phyloP scores from a whole-genome alignment of 2,888 invertebrate species.

The Spodoptera picta region DNA sequence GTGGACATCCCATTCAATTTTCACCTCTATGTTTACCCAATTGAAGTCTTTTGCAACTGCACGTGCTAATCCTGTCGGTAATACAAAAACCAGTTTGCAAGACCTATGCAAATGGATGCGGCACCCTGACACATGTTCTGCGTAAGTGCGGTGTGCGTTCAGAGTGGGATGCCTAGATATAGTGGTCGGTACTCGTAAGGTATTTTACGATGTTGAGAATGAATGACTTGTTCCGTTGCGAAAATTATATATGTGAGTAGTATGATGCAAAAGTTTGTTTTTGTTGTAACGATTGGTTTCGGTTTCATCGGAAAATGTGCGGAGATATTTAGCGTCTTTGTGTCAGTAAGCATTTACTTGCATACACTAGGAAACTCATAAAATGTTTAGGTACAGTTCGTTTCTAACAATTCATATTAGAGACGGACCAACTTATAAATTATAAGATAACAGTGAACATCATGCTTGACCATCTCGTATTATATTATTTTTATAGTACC shows the following conservation, averaged over 20 bases:
- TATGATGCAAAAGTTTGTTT: slow-evolving; percentile 58
- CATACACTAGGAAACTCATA: neutral
- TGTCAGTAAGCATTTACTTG: neutral
- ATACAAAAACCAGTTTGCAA: slow-evolving; percentile 47
- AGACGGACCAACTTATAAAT: too few relatives aligned
- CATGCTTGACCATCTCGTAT: too few relatives aligned
- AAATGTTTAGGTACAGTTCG: too few relatives aligned
- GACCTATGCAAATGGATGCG: slow-evolving; percentile 54
- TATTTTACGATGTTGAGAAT: slow-evolving; percentile 63
- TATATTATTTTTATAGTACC: too few relatives aligned
- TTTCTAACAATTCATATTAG: too few relatives aligned
- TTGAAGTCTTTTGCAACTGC: slow-evolving; percentile 52
- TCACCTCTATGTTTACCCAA: slow-evolving; percentile 54
- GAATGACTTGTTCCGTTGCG: slow-evolving; percentile 66
- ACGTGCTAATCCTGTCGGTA: slow-evolving; percentile 48
- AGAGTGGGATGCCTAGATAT: slow-evolving; percentile 50
- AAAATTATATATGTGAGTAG: slow-evolving; percentile 61
- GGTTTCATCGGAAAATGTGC: slow-evolving; percentile 17
- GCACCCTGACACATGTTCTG: slow-evolving; percentile 27
- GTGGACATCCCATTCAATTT: slow-evolving; percentile 54
- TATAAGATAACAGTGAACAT: too few relatives aligned
- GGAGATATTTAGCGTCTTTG: neutral
- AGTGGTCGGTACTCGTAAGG: slow-evolving; percentile 57
- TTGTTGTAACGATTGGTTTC: slow-evolving; percentile 36
- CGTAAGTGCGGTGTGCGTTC: slow-evolving; percentile 38